Percentiles rank a stretch among this genome's conserved stretches.
phyloP scores from a whole-genome alignment of 1,140 invertebrate species.

The Zaprionus lachaisei region DNA sequence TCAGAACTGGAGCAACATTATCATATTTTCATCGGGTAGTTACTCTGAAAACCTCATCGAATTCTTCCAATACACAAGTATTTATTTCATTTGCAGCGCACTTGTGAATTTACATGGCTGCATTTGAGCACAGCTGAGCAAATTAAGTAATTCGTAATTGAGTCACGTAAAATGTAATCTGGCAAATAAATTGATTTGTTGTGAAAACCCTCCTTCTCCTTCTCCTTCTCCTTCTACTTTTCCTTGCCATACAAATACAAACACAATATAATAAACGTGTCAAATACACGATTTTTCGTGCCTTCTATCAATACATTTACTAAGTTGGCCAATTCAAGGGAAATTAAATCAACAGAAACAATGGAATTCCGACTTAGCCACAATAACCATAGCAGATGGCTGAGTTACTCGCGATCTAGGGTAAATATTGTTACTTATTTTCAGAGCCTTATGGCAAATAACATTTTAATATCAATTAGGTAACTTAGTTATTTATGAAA shows the following conservation, averaged over 20 bases:
- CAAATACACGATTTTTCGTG: background rate
- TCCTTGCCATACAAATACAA: slow-evolving; percentile 4
- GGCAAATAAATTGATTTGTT: slow-evolving; percentile 77
- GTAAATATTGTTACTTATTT: background rate
- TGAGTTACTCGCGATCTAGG: background rate
- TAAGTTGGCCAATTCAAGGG: slow-evolving; percentile 29
- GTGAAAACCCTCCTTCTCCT: slow-evolving; percentile 51
- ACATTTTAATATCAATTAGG: background rate
- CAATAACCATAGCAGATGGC: background rate
- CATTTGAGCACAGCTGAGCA: slow-evolving; percentile 9
- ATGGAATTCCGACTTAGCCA: slow-evolving; percentile 9
- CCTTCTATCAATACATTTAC: background rate
- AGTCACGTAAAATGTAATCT: slow-evolving; percentile 78
- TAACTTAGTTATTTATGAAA: background rate
- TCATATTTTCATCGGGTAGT: background rate
- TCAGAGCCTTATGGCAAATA: background rate
- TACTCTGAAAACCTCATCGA: background rate
- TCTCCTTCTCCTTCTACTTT: slow-evolving; percentile 12
- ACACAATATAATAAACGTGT: slow-evolving; percentile 32
- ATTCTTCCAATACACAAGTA: background rate
- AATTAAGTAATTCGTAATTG: slow-evolving; percentile 72
- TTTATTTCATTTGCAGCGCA: background rate
- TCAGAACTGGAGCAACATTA: background rate
- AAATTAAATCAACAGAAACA: slow-evolving; percentile 25
- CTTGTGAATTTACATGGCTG: slow-evolving; percentile 11